These are phyloP conservation scores for Tetanocera ferruginea DNA, from an alignment of 2,888 invertebrate genomes.

Conservation along the genomic window DNA sequence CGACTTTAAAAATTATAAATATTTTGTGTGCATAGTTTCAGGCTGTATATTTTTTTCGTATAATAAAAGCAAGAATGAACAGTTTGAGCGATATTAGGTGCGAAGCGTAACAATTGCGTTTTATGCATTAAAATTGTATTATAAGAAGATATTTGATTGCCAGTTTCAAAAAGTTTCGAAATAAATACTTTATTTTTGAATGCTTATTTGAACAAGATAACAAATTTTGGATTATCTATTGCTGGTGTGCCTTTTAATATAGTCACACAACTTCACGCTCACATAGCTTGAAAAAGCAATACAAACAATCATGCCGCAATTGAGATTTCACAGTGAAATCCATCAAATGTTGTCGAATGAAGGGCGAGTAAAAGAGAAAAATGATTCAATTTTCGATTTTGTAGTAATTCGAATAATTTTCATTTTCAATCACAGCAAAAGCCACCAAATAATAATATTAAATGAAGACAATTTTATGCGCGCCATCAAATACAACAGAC, in stretches of 20 bases:
- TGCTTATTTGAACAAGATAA: too few relatives aligned
- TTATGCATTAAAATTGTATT: too few relatives aligned
- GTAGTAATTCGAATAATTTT: conserved; percentile 21
- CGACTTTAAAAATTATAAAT: too few relatives aligned
- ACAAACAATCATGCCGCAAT: not conserved
- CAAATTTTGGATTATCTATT: not conserved
- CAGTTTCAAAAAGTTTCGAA: too few relatives aligned
- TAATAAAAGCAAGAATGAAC: too few relatives aligned
- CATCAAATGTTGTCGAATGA: conserved; percentile 4
- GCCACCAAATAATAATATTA: conserved; percentile 33
- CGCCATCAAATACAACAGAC: conserved; percentile 9
- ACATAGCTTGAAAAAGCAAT: not conserved
- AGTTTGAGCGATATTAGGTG: too few relatives aligned
- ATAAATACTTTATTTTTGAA: too few relatives aligned
- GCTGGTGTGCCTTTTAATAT: not conserved
- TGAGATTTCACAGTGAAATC: not conserved
- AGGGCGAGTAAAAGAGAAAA: not conserved
- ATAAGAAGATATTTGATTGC: too few relatives aligned
- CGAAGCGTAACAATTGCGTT: too few relatives aligned
- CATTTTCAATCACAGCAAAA: conserved; percentile 35
- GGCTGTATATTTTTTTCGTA: too few relatives aligned
- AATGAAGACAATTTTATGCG: conserved; percentile 27
- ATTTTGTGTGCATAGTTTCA: too few relatives aligned
- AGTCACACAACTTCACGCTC: not conserved
- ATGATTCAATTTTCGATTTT: conserved; percentile 26